Base-by-base conservation (phyloP, 35 echinoderm and acorn worm species). In the Diadema setosum region DNA sequence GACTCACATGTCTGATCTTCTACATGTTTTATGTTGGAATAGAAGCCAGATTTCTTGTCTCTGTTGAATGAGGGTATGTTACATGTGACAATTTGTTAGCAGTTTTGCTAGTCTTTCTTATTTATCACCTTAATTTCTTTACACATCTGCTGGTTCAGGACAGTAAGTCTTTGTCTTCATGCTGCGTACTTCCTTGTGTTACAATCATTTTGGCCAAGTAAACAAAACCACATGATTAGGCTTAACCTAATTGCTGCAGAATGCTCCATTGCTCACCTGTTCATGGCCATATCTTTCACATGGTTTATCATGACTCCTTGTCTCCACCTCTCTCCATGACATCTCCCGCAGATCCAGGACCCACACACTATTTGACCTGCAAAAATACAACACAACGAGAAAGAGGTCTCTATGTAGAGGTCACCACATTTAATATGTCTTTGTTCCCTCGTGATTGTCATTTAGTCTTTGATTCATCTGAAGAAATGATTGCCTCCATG, bases 291-390 rank as follows among this genome's bases (percentile, higher is more conserved):
- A 65, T 35, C 85, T 69, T 4, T 65, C 63, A 20, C 23, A 42
- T 25, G 85, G 85, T 45, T 75, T 87, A 17, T 87, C 69, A 20
- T 78, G 73, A 44, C 85, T 70, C 27, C 69, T 70, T 5, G 69
- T 87, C 65, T 87, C 63, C 42, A 87, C 75, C 60, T 70, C 42
- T 20, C 15, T 87, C 85, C 85, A 87, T 2, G 42, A 18, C 85
- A 75, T 87, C 25, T 70, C 69, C 21, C 75, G 61, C 5, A 87
- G 63, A 48, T 43, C 64, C n/a, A 87, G 41, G 8, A 87, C 85
- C 85, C 85, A 87, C 1, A 87, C 85, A 87, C 64, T 70, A 70
- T 87, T 70, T 27, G 48, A 73, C 64, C 85, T 74, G 42, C 17
- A 48, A 2, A 75, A 58, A n/a, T n/a, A n/a, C n/a, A n/a, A n/a